A percentile compares a stretch with the other conserved stretches of the same genome.
These are phyloP conservation scores for Polylopha cassiicola DNA, from an alignment of 2,888 invertebrate genomes.

Conservation along the genomic window DNA sequence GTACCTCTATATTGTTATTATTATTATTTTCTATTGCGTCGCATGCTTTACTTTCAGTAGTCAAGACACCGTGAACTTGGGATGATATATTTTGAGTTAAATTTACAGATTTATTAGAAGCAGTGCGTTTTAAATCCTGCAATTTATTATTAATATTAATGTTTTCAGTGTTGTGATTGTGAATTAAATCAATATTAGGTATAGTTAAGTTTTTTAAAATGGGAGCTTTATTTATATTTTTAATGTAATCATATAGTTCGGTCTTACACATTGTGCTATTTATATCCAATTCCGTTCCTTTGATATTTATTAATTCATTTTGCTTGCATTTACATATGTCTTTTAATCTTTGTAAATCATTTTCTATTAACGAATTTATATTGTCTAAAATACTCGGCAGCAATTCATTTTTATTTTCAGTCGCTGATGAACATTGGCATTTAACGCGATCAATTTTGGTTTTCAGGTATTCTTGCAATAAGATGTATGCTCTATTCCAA, in stretches of 20 bases:
- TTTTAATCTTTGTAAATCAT: slow-evolving; percentile 60
- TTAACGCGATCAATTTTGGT: slow-evolving; percentile 58
- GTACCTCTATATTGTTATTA: too few species aligned
- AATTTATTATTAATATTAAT: not conserved
- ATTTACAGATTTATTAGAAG: slow-evolving; percentile 27
- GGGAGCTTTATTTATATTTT: too few species aligned
- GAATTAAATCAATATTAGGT: not conserved
- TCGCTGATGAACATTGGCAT: slow-evolving; percentile 42
- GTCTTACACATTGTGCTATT: not conserved
- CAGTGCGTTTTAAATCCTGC: slow-evolving; percentile 25
- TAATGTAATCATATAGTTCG: not conserved
- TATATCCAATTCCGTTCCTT: not conserved
- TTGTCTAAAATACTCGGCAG: slow-evolving; percentile 50
- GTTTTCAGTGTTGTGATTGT: not conserved
- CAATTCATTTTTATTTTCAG: slow-evolving; percentile 33
- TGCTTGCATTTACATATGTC: slow-evolving; percentile 38
- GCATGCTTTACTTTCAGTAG: slow-evolving; percentile 42
- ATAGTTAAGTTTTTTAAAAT: too few species aligned
- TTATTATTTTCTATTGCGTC: slow-evolving; percentile 30
- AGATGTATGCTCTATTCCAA: slow-evolving; percentile 59
- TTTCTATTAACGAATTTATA: slow-evolving; percentile 56
- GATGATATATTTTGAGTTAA: slow-evolving; percentile 33
- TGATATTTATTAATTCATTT: slow-evolving; percentile 7
- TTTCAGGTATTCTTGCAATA: slow-evolving; percentile 66
- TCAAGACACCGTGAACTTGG: slow-evolving; percentile 36